These are phyloP conservation scores for Cosmopolites sordidus DNA, from an alignment of 2,888 invertebrate species.

Conservation along the genomic window DNA sequence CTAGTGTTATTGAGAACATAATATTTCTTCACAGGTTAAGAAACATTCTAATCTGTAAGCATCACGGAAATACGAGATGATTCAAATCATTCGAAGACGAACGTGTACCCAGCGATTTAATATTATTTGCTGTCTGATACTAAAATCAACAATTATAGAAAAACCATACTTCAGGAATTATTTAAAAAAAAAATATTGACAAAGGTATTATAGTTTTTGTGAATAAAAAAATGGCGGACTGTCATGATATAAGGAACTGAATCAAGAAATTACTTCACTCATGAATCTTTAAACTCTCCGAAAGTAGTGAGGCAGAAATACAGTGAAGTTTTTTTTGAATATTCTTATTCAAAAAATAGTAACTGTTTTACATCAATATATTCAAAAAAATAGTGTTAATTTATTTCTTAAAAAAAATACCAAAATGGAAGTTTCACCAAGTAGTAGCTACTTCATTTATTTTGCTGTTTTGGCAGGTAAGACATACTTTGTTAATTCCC, in stretches of 20 bases:
- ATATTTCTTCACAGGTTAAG: too few species aligned
- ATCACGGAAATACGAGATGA: too few species aligned
- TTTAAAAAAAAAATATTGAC: slow-evolving; percentile 2
- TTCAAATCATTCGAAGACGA: too few species aligned
- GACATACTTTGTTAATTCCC: background rate
- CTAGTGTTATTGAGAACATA: too few species aligned
- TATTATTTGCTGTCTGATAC: background rate
- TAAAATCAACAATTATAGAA: slow-evolving; percentile 7
- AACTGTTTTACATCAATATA: slow-evolving; percentile 1
- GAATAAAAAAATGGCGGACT: too few species aligned
- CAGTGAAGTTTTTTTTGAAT: slow-evolving; percentile 10
- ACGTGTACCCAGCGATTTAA: too few species aligned
- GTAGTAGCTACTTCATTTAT: slow-evolving; percentile 11
- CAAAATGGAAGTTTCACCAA: background rate
- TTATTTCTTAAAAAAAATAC: slow-evolving; percentile 1
- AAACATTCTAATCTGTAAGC: too few species aligned
- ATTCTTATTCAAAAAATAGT: slow-evolving; percentile 6
- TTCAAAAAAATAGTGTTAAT: background rate
- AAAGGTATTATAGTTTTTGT: too few species aligned
- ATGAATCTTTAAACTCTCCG: too few species aligned
- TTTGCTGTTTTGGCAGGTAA: slow-evolving; percentile 18
- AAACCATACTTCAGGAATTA: background rate
- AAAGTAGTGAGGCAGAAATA: too few species aligned
- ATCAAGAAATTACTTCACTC: too few species aligned
- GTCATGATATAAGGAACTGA: too few species aligned